Conservation (phyloP, 1,140 invertebrate genomes). For the Lepidurus arcticus region DNA sequence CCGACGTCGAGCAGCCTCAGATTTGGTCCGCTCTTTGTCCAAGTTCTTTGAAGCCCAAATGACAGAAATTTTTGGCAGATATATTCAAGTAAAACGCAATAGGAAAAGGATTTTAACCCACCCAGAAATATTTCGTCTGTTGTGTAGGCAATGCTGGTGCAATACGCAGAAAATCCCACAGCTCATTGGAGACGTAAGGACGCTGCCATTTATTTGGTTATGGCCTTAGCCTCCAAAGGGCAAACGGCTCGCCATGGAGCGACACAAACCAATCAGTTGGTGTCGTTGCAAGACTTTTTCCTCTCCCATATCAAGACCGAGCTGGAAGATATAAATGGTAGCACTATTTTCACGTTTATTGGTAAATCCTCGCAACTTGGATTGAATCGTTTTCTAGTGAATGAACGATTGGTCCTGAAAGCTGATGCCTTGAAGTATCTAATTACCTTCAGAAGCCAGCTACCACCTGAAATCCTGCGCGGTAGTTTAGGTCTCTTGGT, state of each 20-base stretch:
- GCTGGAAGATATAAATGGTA: conserved; percentile 66
- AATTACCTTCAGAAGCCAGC: conserved; percentile 86
- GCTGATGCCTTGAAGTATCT: conserved; percentile 94
- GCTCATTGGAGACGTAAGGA: conserved; percentile 90
- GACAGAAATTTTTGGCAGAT: conserved; percentile 85
- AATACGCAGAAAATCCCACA: conserved; percentile 67
- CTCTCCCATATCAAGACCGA: conserved; percentile 77
- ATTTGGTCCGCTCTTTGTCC: conserved; percentile 84
- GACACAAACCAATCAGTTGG: conserved; percentile 81
- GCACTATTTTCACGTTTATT: conserved; percentile 30
- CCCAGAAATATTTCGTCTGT: conserved; percentile 23
- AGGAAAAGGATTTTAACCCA: conserved; percentile 38
- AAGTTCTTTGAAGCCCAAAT: conserved; percentile 86
- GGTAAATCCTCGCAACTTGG: conserved; percentile 21
- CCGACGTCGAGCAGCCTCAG: conserved; percentile 85
- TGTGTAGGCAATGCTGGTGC: conserved; percentile 65
- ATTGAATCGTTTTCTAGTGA: conserved; percentile 57
- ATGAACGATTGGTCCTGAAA: conserved; percentile 82
- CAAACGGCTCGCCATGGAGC: conserved; percentile 85
- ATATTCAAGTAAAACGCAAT: conserved; percentile 57
- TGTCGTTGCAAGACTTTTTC: conserved; percentile 83
- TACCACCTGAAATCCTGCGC: conserved; percentile 70
- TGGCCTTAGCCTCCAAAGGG: conserved; percentile 85
- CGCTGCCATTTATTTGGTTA: conserved; percentile 91
- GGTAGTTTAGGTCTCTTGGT: conserved; percentile 69